Conservation (phyloP, 2,888 invertebrate genomes). For the Merodon equestris region DNA sequence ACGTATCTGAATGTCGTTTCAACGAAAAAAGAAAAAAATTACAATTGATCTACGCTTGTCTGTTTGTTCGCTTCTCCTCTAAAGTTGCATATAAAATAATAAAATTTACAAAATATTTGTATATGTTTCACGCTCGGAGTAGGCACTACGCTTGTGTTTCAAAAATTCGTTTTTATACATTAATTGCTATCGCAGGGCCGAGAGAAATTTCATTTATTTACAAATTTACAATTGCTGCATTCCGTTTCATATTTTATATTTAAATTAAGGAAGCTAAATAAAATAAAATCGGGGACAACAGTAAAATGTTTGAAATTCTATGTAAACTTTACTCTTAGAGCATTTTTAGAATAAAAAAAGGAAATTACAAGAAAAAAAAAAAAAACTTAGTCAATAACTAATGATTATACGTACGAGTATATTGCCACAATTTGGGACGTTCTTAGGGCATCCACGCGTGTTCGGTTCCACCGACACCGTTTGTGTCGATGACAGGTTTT, state of each 20-base stretch:
- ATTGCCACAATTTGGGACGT: constrained; percentile 63
- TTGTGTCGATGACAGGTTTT: constrained; percentile 8
- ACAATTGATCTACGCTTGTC: constrained; percentile 43
- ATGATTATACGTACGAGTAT: constrained; percentile 38
- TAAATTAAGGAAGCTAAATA: constrained; percentile 51
- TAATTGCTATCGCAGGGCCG: constrained; percentile 22
- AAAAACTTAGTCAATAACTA: not conserved
- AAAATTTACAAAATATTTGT: constrained; percentile 32
- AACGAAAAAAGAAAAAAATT: constrained; percentile 15
- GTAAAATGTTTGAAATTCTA: constrained; percentile 1
- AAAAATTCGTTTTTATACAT: constrained; percentile 29
- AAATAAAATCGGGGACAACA: not conserved
- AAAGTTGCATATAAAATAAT: constrained; percentile 14
- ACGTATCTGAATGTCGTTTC: constrained; percentile 36
- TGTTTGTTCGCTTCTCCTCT: constrained; percentile 8
- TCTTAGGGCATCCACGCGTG: constrained; percentile 22
- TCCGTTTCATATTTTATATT: constrained; percentile 28
- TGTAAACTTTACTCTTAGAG: constrained; percentile 34
- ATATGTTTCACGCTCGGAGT: constrained; percentile 46
- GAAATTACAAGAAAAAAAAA: constrained; percentile 32
- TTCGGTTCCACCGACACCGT: constrained; percentile 29
- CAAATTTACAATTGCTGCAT: constrained; percentile 42
- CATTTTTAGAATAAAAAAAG: constrained; percentile 36
- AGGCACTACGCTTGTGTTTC: constrained; percentile 56
- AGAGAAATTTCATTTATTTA: constrained; percentile 29